Evolutionary conservation across 2,888 invertebrate species (phyloP), one percentile per base, ranked within the genome.

Genomic region (Caenorhabditis sp.): DNA sequence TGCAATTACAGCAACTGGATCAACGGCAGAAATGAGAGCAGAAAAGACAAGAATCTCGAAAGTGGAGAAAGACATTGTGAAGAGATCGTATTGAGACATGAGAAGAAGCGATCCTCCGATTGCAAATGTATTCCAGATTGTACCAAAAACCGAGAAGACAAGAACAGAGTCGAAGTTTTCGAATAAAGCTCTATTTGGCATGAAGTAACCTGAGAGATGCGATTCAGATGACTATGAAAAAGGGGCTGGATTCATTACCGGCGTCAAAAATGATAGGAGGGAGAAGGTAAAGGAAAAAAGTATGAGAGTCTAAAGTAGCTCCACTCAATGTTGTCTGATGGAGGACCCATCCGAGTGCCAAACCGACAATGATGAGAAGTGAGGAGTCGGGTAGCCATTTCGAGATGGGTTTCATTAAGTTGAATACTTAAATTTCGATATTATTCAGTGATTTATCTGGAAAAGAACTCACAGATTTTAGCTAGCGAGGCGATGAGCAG

Each of bases 251-350:
- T 10, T 4, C 10, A 0, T 47, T 31, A 89, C 89, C 90, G 8
- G 98, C 98, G 92, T 99, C 98, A 92, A 98, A 94, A 89, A 99
- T 98, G 91, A 99, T 98, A 54, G 98, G 98, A 49, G 98, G 98
- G 91, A 99, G 94, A 95, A 98, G 96, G 93, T 96, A 97, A 87
- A 98, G 95, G 94, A 98, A 98, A 94, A 98, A 98, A 14, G 96
- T 96, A 93, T 96, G 96, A 54, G 85, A 74, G 58, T 87, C 87
- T 44, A 87, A 72, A 2, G 81, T 76, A 16, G 73, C 81, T 44
- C 80, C 72, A 75, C 63, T 74, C 38, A 80, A 49, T 19, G 72
- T 35, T 31, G 74, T 81, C 35, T 84, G 66, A 58, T 77, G 80
- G 10, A 80, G 72, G 12, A 82, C 44, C 44, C 69, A 82, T 19